Evolutionary conservation across 2,113 vertebrate genomes (phyloP), one percentile per base, ranked within the genome.

Genomic region (Climacteris rufus): DNA sequence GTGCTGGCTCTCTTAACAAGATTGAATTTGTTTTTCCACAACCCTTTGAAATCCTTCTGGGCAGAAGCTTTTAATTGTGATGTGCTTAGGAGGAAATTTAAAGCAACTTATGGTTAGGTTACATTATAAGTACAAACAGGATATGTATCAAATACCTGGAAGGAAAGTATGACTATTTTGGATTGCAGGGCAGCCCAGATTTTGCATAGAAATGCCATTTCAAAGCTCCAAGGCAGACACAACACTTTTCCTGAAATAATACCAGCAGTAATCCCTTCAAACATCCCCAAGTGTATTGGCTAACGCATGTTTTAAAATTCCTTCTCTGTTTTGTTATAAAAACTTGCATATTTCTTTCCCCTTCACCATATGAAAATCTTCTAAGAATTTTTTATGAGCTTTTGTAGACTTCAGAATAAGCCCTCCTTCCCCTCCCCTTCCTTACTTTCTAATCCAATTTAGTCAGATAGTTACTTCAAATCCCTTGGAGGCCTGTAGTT

Each of bases 391-490:
- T 96, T 80, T 96, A 96, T 97, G 93, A 94, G 95, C 95, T 96
- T 93, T 88, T 95, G 82, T 83, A 92, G 96, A 93, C 93, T 97
- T 96, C 93, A 97, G 93, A 97, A 96, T 94, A 93, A 96, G 86
- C 93, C 97, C 89, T 93, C 66, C 76, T 89, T 94, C 95, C 74
- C 96, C 96, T 97, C 93, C 95, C 96, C 94, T 97, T 95, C 94
- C 96, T 96, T 97, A 95, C 93, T 97, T 98, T 97, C 97, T 98
- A 98, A 98, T 98, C 98, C 98, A 97, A 97, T 98, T 98, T 98
- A 92, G 97, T 95, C 94, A 97, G 97, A 98, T 96, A 90, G 95
- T 97, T 96, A 97, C 97, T 97, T 96, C 93, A 97, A 96, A 96
- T 96, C 95, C 95, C 96, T 94, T 9, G 25, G 93, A 96, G 97